Percentiles rank a stretch among this genome's conserved stretches.
These are phyloP conservation scores for Leptonema lineaticorne DNA, from an alignment of 1,140 invertebrate genomes.

Conservation along the genomic window DNA sequence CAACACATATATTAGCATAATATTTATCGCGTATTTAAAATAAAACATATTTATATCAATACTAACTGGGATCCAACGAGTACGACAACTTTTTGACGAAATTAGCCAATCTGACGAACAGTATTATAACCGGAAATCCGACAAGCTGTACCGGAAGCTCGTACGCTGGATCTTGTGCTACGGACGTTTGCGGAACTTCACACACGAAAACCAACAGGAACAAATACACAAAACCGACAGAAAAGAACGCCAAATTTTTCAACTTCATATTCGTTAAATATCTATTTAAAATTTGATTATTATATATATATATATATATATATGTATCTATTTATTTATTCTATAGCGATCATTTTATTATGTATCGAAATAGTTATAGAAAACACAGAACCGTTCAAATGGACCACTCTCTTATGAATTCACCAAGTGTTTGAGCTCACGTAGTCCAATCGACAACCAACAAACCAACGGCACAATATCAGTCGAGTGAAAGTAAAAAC, in stretches of 20 bases:
- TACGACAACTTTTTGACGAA: conserved; percentile 82
- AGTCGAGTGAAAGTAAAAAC: conserved; percentile 41
- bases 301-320: too few relatives aligned
- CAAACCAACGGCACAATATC: conserved; percentile 5
- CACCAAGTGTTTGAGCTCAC: conserved; percentile 22
- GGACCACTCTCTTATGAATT: conserved; percentile 19
- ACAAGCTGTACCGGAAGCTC: conserved; percentile 78
- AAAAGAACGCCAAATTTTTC: conserved; percentile 26
- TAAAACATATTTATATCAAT: too few relatives aligned
- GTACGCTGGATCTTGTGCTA: conserved; percentile 62
- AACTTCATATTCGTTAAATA: conserved; percentile 36
- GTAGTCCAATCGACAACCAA: too few relatives aligned
- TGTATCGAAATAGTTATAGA: too few relatives aligned
- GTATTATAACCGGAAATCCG: conserved; percentile 79
- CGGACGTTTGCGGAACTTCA: conserved; percentile 45
- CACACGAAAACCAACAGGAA: conserved; percentile 41
- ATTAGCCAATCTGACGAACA: conserved; percentile 76
- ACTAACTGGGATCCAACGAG: conserved; percentile 79
- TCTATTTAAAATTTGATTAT: too few relatives aligned
- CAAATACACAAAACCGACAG: conserved; percentile 20
- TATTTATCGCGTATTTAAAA: too few relatives aligned
- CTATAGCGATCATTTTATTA: too few relatives aligned
- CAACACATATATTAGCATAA: too few relatives aligned
- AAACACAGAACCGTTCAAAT: background rate
- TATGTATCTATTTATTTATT: too few relatives aligned